A percentile compares a stretch with the other conserved stretches of the same genome.
Conservation (phyloP, 2,113 vertebrate genomes). For the Petrocephalus microphthalmus region DNA sequence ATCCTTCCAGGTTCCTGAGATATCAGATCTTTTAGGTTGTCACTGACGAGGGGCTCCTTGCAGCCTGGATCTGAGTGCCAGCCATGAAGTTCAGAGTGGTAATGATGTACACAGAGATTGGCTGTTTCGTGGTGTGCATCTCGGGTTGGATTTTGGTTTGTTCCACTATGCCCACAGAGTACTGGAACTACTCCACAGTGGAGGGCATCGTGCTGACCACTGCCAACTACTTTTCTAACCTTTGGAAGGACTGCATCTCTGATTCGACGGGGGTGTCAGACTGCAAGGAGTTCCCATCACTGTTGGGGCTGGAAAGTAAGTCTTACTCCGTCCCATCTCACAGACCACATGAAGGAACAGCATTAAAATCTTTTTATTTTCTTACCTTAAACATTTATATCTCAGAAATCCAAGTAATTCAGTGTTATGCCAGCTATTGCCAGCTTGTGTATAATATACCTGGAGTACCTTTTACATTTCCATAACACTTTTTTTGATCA, state of each 20-base stretch:
- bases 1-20: not conserved
- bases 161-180: slow-evolving; percentile 82
- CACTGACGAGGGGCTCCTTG: not conserved
- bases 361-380: not conserved
- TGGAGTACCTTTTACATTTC: not conserved
- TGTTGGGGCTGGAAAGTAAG: slow-evolving; percentile 84
- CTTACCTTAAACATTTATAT: not conserved
- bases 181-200: slow-evolving; percentile 86
- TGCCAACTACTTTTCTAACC: slow-evolving; percentile 80
- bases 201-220: slow-evolving; percentile 79
- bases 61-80: not conserved
- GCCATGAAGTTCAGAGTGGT: slow-evolving; percentile 52
- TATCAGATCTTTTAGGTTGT: not conserved
- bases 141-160: slow-evolving; percentile 83
- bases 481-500: not conserved
- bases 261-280: slow-evolving; percentile 86
- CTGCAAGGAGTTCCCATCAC: slow-evolving; percentile 87
- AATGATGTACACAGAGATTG: slow-evolving; percentile 71
- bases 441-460: not conserved
- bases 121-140: slow-evolving; percentile 73
- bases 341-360: not conserved
- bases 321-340: slow-evolving; percentile 14
- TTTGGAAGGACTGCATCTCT: slow-evolving; percentile 86
- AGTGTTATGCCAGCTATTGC: too few relatives aligned
- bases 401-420: not conserved